phyloP scores from a whole-genome alignment of 2,113 vertebrate genomes.

The Chelonoidis abingdonii region DNA sequence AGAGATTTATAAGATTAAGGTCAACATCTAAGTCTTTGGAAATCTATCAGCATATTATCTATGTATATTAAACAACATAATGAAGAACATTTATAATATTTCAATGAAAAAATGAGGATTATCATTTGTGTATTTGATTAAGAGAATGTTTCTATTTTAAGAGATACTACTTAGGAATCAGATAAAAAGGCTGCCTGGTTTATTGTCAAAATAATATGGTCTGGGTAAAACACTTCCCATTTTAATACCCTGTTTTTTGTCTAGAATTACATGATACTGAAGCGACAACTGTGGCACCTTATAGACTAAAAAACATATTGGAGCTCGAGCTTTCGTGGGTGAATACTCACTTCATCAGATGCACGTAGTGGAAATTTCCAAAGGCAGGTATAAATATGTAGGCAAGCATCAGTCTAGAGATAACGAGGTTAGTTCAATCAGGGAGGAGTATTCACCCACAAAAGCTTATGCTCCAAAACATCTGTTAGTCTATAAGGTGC shows the following conservation, averaged over 20 bases:
- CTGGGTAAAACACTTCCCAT: neutral
- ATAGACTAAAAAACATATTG: too few relatives aligned
- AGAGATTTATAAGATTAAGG: neutral
- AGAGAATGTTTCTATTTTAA: neutral
- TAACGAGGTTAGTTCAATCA: too few relatives aligned
- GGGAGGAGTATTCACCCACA: too few relatives aligned
- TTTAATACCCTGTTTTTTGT: neutral
- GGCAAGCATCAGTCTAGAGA: too few relatives aligned
- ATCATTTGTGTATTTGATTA: neutral
- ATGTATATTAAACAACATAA: neutral
- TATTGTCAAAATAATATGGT: neutral
- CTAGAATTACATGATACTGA: neutral
- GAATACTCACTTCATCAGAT: too few relatives aligned
- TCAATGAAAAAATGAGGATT: neutral
- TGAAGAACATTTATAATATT: neutral
- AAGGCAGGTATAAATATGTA: too few relatives aligned
- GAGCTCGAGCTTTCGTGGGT: too few relatives aligned
- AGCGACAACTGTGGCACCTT: neutral
- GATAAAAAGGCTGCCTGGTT: neutral
- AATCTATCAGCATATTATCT: neutral
- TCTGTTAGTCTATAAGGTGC: too few relatives aligned
- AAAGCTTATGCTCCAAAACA: too few relatives aligned
- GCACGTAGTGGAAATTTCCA: too few relatives aligned
- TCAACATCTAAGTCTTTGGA: neutral
- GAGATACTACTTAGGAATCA: neutral